phyloP scores from a whole-genome alignment of 1,140 invertebrate species.

The Zeugodacus cucurbitae region DNA sequence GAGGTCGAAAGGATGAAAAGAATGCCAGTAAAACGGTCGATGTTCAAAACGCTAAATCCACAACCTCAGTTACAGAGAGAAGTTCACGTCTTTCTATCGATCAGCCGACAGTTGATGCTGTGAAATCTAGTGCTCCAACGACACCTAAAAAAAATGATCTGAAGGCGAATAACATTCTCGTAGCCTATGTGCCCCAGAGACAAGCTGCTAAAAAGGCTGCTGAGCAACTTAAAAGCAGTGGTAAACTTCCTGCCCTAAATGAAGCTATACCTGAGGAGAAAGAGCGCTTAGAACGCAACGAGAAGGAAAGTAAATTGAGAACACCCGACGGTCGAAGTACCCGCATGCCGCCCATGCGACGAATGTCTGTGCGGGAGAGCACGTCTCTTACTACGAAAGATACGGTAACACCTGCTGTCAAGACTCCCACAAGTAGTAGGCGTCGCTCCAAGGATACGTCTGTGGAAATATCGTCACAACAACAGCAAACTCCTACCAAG shows the following conservation, averaged over 20 bases:
- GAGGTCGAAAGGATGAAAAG: slow-evolving; percentile 9
- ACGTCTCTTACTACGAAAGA: slow-evolving; percentile 47
- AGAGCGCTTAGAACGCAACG: slow-evolving; percentile 29
- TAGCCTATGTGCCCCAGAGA: slow-evolving; percentile 87
- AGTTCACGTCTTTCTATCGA: background rate
- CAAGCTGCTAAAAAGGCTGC: slow-evolving; percentile 92
- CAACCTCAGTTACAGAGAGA: background rate
- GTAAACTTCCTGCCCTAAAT: slow-evolving; percentile 69
- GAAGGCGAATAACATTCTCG: slow-evolving; percentile 74
- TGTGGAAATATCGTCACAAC: background rate
- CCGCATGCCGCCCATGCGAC: slow-evolving; percentile 45
- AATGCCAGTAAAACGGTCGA: background rate
- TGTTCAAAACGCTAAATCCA: slow-evolving; percentile 43
- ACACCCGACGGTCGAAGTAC: slow-evolving; percentile 42
- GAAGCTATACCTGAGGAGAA: slow-evolving; percentile 37
- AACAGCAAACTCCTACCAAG: slow-evolving; percentile 20
- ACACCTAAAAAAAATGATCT: slow-evolving; percentile 65
- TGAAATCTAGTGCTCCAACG: background rate
- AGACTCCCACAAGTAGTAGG: slow-evolving; percentile 46
- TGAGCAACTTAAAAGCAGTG: slow-evolving; percentile 86
- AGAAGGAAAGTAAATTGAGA: slow-evolving; percentile 33
- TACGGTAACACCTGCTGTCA: slow-evolving; percentile 48
- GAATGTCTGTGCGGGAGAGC: slow-evolving; percentile 50
- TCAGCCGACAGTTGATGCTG: background rate
- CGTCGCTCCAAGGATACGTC: slow-evolving; percentile 43